These are phyloP conservation scores for Neria commutata DNA, from an alignment of 2,888 invertebrate genomes.

Conservation along the genomic window DNA sequence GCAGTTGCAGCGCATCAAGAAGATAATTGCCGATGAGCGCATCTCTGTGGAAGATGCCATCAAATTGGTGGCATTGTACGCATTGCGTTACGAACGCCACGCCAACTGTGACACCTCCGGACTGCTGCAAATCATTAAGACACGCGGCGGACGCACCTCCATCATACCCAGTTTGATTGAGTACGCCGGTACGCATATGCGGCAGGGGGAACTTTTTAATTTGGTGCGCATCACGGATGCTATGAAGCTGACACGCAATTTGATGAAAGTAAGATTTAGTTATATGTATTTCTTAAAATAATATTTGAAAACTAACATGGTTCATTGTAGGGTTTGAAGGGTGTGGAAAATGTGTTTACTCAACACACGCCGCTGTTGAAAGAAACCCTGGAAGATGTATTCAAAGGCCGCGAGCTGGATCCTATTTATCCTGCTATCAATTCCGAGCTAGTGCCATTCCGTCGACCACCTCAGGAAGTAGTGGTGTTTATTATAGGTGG, in stretches of 20 bases:
- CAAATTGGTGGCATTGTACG: constrained; percentile 90
- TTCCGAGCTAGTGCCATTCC: constrained; percentile 65
- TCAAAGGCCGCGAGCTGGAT: constrained; percentile 89
- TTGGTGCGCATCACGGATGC: constrained; percentile 91
- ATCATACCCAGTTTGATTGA: constrained; percentile 73
- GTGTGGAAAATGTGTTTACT: constrained; percentile 98
- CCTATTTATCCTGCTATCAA: constrained; percentile 84
- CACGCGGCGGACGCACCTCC: constrained; percentile 73
- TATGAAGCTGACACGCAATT: constrained; percentile 72
- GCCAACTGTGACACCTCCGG: constrained; percentile 81
- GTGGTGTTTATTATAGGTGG: constrained; percentile 97
- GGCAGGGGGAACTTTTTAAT: constrained; percentile 84
- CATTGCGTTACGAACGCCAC: constrained; percentile 90
- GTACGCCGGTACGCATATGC: constrained; percentile 82
- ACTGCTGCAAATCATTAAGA: constrained; percentile 75
- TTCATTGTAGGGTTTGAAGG: constrained; percentile 74
- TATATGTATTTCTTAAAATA: neutral
- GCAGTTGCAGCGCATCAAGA: constrained; percentile 80
- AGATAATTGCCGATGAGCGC: constrained; percentile 76
- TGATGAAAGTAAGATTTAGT: constrained; percentile 48
- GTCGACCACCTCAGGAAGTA: constrained; percentile 84
- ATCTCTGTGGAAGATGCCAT: constrained; percentile 80
- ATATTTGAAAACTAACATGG: neutral
- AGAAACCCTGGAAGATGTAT: constrained; percentile 86
- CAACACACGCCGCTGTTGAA: constrained; percentile 94